Conservation (phyloP, 1,140 invertebrate species). For the Lithobius niger region DNA sequence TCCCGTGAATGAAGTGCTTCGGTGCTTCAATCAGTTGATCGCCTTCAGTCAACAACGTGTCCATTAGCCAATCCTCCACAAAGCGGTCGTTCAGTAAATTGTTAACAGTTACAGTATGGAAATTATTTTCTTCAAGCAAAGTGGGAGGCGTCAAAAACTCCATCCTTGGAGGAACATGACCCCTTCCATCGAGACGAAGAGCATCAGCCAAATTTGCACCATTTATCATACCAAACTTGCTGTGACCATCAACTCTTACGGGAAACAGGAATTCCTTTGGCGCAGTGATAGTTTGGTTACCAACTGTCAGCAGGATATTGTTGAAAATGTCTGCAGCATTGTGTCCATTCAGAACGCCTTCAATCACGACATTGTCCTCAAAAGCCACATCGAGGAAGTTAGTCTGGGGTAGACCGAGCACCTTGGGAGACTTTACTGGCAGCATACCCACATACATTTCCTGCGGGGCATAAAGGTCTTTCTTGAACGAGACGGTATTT, state of each 20-base stretch:
- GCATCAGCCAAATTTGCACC: neutral
- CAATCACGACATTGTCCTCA: neutral
- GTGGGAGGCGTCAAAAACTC: no score
- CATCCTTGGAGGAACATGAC: no score
- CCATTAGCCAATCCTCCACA: neutral
- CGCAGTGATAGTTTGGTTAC: neutral
- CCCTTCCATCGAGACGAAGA: neutral
- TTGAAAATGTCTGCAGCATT: neutral
- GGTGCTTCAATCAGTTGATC: neutral
- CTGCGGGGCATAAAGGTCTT: neutral
- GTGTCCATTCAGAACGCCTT: neutral
- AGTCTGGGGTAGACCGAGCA: neutral
- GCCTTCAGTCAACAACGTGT: neutral
- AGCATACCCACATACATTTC: neutral
- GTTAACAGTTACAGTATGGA: neutral
- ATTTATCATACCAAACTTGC: neutral
- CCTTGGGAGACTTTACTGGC: neutral
- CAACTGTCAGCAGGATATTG: neutral
- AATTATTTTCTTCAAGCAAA: neutral
- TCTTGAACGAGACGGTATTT: neutral
- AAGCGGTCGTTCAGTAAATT: neutral
- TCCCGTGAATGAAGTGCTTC: neutral
- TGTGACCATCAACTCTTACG: neutral
- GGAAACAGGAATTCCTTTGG: neutral
- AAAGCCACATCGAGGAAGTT: neutral